Percentiles rank a stretch among this genome's conserved stretches.
These are phyloP conservation scores for Aplysina aerophoba DNA, from an alignment of 37 sponge, comb jelly and placozoan species.

Conservation along the genomic window DNA sequence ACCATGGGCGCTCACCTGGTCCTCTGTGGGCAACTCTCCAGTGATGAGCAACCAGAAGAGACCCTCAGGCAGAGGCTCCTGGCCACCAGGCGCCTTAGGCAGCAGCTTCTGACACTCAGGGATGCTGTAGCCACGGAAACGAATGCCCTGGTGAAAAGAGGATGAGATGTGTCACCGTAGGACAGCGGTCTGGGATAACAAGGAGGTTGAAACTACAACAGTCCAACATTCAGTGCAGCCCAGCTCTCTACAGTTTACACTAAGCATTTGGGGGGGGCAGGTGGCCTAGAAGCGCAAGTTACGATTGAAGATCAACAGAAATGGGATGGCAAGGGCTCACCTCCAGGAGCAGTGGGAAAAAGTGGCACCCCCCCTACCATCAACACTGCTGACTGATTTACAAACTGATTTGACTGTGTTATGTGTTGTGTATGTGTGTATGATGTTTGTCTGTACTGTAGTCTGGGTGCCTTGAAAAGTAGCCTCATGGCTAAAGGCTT, in stretches of 20 bases:
- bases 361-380: too few species aligned
- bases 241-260: neutral
- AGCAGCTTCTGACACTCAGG: constrained; percentile 96
- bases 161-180: neutral
- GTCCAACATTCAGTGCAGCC: neutral
- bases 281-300: neutral
- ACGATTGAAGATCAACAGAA: neutral
- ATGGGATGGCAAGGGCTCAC: neutral
- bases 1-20: constrained; percentile 70
- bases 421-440: too few species aligned
- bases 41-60: constrained; percentile 95
- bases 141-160: constrained; percentile 70
- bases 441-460: too few species aligned
- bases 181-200: too few species aligned
- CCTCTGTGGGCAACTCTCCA: constrained; percentile 88
- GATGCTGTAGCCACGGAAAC: constrained; percentile 96
- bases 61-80: constrained; percentile 97
- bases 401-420: too few species aligned
- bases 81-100: constrained; percentile 90
- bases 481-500: too few species aligned
- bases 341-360: too few species aligned
- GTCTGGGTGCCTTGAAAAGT: too few species aligned
- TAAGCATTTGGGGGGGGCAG: too few species aligned
- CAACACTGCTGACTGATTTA: too few species aligned
- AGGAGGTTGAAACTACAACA: neutral